Conservation (phyloP, 2,888 invertebrate species). For the Cantharis lateralis region DNA sequence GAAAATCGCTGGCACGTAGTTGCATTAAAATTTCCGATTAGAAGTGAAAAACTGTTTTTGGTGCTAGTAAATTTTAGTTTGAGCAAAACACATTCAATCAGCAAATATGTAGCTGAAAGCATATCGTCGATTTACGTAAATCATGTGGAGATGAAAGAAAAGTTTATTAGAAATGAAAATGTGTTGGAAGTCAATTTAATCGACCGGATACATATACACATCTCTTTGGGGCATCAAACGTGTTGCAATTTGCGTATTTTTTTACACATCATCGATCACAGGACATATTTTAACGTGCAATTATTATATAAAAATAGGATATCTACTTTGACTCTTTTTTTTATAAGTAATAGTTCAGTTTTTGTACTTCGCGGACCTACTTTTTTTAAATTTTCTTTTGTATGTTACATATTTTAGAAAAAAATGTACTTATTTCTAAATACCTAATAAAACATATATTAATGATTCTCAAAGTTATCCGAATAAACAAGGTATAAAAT, state of each 20-base stretch:
- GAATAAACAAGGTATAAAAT: not conserved
- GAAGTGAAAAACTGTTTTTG: slow-evolving; percentile 6
- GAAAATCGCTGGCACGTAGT: not conserved
- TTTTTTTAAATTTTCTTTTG: not conserved
- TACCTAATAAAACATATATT: not conserved
- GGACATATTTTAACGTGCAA: not conserved
- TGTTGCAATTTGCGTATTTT: not conserved
- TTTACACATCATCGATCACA: not conserved
- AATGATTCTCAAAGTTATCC: not conserved
- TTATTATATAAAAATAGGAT: not conserved
- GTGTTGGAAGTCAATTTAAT: slow-evolving; percentile 22
- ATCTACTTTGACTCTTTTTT: not conserved
- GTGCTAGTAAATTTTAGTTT: slow-evolving; percentile 7
- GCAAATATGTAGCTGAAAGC: slow-evolving; percentile 18
- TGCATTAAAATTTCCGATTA: slow-evolving; percentile 9
- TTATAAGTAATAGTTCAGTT: not conserved
- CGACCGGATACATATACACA: slow-evolving; percentile 19
- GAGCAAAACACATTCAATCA: slow-evolving; percentile 17
- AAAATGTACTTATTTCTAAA: not conserved
- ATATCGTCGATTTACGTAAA: slow-evolving; percentile 20
- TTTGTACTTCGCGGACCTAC: not conserved
- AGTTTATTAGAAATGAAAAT: slow-evolving; percentile 21
- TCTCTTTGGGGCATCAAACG: slow-evolving; percentile 1
- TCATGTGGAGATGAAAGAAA: slow-evolving; percentile 17
- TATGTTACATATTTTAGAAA: not conserved